A percentile compares a stretch with the other conserved stretches of the same genome.
These are phyloP conservation scores for Cosmia pyralina DNA, from an alignment of 2,888 invertebrate genomes.

Conservation along the genomic window DNA sequence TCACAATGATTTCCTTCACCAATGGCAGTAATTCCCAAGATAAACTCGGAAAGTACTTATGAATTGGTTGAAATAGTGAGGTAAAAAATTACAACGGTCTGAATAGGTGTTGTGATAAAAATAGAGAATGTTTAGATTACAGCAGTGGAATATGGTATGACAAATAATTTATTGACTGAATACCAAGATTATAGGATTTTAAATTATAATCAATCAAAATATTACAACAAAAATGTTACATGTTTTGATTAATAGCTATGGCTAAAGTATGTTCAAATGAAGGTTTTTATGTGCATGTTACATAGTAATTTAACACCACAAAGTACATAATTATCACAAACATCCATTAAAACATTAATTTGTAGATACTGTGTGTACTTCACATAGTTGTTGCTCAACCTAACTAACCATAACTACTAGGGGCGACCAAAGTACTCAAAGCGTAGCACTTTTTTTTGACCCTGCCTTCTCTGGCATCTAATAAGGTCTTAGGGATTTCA, in stretches of 20 bases:
- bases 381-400: background rate
- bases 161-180: background rate
- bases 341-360: slow-evolving; percentile 17
- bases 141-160: too few species aligned
- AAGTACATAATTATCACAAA: slow-evolving; percentile 17
- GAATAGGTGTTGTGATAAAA: background rate
- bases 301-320: slow-evolving; percentile 26
- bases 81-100: background rate
- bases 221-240: slow-evolving; percentile 1
- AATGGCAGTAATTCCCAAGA: background rate
- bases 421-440: slow-evolving; percentile 28
- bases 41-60: background rate
- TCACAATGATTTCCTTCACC: background rate
- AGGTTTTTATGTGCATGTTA: slow-evolving; percentile 15
- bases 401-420: background rate
- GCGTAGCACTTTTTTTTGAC: slow-evolving; percentile 16
- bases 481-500: slow-evolving; percentile 32
- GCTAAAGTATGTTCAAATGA: background rate
- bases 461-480: slow-evolving; percentile 8
- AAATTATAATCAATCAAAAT: background rate
- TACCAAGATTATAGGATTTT: background rate
- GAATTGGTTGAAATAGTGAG: too few species aligned
- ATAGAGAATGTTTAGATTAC: background rate
- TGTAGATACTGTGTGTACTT: background rate
- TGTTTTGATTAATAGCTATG: slow-evolving; percentile 9